Percentiles rank a stretch among this genome's conserved stretches.
Evolutionary conservation across 1,140 invertebrate genomes (phyloP).

Genomic region (Drosophila parvula): DNA sequence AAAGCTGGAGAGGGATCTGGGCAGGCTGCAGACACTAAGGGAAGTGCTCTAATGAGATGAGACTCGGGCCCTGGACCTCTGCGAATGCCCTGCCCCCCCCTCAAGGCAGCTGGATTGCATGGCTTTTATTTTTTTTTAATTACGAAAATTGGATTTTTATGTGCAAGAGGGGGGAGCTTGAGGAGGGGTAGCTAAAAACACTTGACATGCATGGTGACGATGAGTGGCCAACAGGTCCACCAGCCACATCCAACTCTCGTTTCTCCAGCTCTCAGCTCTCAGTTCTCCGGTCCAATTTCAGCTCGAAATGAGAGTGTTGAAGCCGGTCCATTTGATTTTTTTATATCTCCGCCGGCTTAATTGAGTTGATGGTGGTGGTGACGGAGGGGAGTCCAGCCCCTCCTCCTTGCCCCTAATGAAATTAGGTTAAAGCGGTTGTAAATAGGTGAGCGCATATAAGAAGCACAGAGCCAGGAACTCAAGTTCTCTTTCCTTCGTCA

Average conservation of each 20-base stretch:
- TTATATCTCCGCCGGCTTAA: conserved; percentile 63
- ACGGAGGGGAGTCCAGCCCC: background rate
- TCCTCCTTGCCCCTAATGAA: conserved; percentile 49
- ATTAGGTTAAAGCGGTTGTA: conserved; percentile 78
- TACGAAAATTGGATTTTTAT: conserved; percentile 83
- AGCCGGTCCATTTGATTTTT: conserved; percentile 64
- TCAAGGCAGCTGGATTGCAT: conserved; percentile 28
- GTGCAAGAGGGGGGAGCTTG: conserved; percentile 22
- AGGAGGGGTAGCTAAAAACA: conserved; percentile 43
- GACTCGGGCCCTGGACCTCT: conserved; percentile 41
- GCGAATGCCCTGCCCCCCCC: conserved; percentile 14
- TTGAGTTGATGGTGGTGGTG: conserved; percentile 56
- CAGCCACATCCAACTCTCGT: conserved; percentile 8
- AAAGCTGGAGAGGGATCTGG: background rate
- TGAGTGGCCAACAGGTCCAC: conserved; percentile 48
- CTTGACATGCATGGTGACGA: conserved; percentile 75
- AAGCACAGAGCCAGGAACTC: conserved; percentile 18
- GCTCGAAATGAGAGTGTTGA: conserved; percentile 38
- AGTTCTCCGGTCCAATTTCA: conserved; percentile 4
- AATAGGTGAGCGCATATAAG: conserved; percentile 47
- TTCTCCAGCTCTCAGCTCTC: conserved; percentile 1
- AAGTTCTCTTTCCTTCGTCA: conserved; percentile 4
- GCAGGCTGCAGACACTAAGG: conserved; percentile 18
- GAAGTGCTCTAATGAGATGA: conserved; percentile 76
- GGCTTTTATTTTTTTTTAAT: conserved; percentile 79